Evolutionary conservation across 2,113 vertebrate genomes (phyloP).

Genomic region (Seriola aureovittata): DNA sequence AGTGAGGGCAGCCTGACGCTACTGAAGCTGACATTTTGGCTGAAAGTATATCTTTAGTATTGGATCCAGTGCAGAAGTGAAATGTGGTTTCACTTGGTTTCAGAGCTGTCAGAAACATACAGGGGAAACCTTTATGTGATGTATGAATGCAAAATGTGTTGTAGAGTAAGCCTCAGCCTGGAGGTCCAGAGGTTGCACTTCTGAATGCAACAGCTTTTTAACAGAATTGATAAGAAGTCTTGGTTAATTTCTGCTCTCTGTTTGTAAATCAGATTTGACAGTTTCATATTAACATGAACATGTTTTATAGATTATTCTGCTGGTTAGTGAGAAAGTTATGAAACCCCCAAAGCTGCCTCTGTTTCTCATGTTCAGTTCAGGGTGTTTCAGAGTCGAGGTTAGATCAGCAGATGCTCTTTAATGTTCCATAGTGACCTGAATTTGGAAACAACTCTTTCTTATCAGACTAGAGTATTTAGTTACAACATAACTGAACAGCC

Average conservation of each 20-base stretch:
- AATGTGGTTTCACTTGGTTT: conserved; percentile 39
- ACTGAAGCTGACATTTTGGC: conserved; percentile 20
- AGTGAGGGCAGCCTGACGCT: conserved; percentile 2
- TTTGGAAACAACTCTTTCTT: conserved; percentile 37
- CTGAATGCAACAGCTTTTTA: not conserved
- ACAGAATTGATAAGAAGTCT: too few species aligned
- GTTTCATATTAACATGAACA: not conserved
- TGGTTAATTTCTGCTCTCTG: not conserved
- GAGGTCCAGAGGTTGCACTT: not conserved
- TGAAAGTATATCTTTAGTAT: not conserved
- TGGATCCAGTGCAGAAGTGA: conserved; percentile 23
- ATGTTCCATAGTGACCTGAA: conserved; percentile 59
- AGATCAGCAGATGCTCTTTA: conserved; percentile 45
- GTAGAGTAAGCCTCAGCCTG: not conserved
- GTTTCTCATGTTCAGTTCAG: not conserved
- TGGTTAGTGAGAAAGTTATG: not conserved
- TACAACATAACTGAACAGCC: conserved; percentile 33
- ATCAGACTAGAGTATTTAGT: conserved; percentile 17
- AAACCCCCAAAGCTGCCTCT: not conserved
- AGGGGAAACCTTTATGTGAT: conserved; percentile 63
- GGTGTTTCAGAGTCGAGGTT: not conserved
- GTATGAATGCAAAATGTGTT: not conserved
- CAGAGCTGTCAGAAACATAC: conserved; percentile 1
- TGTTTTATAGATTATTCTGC: not conserved
- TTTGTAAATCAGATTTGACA: not conserved